A percentile compares a stretch with the other conserved stretches of the same genome.
These are phyloP conservation scores for Mythimna ferrago DNA, from an alignment of 2,888 invertebrate species.

Conservation along the genomic window DNA sequence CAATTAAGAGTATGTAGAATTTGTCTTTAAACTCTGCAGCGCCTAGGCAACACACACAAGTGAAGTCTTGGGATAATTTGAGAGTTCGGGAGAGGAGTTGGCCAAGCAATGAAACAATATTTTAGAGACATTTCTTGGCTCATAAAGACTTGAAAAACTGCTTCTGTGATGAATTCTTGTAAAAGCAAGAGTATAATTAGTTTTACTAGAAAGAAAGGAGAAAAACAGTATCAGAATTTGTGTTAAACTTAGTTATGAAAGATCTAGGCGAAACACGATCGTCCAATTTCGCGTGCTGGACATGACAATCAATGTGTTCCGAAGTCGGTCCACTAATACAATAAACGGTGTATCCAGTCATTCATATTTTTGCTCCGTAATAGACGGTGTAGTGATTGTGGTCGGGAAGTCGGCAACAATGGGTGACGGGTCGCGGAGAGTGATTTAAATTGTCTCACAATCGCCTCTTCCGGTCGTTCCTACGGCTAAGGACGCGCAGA, in stretches of 20 bases:
- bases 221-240: not conserved
- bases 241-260: not conserved
- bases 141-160: not conserved
- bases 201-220: not conserved
- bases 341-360: slow-evolving; percentile 57
- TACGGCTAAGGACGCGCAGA: slow-evolving; percentile 72
- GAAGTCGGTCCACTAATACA: slow-evolving; percentile 44
- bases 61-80: not conserved
- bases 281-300: slow-evolving; percentile 1
- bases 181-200: not conserved
- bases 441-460: slow-evolving; percentile 88
- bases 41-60: not conserved
- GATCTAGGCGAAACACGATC: not conserved
- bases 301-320: slow-evolving; percentile 25
- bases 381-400: slow-evolving; percentile 66
- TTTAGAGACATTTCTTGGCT: not conserved
- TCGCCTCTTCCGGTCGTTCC: slow-evolving; percentile 81
- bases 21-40: not conserved
- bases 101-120: not conserved
- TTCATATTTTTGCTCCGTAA: slow-evolving; percentile 64
- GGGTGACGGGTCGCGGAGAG: slow-evolving; percentile 76
- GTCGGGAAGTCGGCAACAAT: slow-evolving; percentile 83
- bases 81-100: not conserved
- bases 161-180: not conserved
- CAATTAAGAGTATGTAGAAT: not conserved